Evolutionary conservation across 2,888 invertebrate species (phyloP), one percentile per base, ranked within the genome.

Genomic region (Phalangium opilio): DNA sequence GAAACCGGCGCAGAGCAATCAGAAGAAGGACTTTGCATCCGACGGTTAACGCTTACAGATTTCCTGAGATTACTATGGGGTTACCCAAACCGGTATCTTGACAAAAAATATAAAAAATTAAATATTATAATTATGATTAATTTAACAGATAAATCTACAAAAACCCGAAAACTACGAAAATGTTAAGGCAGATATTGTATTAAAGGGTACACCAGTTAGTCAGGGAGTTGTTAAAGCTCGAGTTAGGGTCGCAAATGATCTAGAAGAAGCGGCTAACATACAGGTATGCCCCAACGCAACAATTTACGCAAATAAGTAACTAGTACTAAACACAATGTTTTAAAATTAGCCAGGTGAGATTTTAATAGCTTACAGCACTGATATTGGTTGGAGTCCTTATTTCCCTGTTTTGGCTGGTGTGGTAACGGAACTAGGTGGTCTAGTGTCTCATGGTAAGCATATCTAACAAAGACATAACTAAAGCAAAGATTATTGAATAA

Each of bases 351-450:
- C 47, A 54, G 81, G 81, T 1, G 85, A 86, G 60, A 73, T 86
- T 52, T 67, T 86, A 54, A 76, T 86, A 55, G 82, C 84, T 0
- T 73, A 73, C 56, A 75, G 76, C 38, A 84, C 84, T 0, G 85
- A 86, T 61, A 79, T 85, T 54, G 83, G 81, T 1, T 86, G 85
- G 85, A 78, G 80, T 2, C 83, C 84, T 0, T 84, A 83, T 67
- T 86, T 85, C 64, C 82, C 83, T 1, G 72, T 84, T 42, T 63
- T 86, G 15, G 69, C 75, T 0, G 86, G 84, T 8, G 74, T 85
- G 42, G 79, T 83, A 8, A 85, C 84, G 0, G 85, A 86, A 64
- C 70, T 83, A 0, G 85, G 85, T 1, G 85, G 85, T 21, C 71
- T 85, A 3, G 77, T 84, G 56, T 84, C 84, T 33, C 84, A 85